These are phyloP conservation scores for Anguilla obscura DNA, from an alignment of 2,797 vertebrate genomes.

Conservation along the genomic window DNA sequence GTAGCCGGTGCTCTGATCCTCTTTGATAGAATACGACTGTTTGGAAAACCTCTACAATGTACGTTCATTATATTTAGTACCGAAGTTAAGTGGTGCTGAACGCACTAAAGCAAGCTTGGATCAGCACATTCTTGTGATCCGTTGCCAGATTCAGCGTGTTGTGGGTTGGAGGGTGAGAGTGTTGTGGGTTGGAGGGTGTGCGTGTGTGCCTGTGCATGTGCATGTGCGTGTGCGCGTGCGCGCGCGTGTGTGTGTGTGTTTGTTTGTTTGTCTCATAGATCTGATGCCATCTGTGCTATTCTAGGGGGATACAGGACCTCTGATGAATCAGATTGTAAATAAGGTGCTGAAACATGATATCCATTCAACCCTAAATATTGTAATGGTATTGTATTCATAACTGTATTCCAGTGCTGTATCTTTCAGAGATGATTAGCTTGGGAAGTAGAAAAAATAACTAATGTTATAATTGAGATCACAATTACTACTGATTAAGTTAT, in stretches of 20 bases:
- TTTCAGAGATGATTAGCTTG: not conserved
- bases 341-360: not conserved
- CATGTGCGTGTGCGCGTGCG: too few relatives aligned
- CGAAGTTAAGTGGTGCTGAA: not conserved
- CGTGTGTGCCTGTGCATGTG: too few relatives aligned
- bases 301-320: not conserved
- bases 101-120: not conserved
- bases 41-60: not conserved
- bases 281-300: not conserved
- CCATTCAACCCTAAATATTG: not conserved
- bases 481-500: too few relatives aligned
- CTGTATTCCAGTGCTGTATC: too few relatives aligned
- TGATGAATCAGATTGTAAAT: not conserved
- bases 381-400: not conserved
- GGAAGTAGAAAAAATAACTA: too few relatives aligned
- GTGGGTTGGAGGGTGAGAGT: not conserved
- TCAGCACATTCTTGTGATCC: not conserved
- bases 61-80: not conserved
- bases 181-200: not conserved
- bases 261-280: not conserved
- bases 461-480: too few relatives aligned
- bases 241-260: too few relatives aligned
- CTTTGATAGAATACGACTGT: not conserved
- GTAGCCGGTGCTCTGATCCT: not conserved
- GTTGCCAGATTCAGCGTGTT: not conserved